phyloP scores from a whole-genome alignment of 2,797 vertebrate genomes.

The Peromyscus eremicus region DNA sequence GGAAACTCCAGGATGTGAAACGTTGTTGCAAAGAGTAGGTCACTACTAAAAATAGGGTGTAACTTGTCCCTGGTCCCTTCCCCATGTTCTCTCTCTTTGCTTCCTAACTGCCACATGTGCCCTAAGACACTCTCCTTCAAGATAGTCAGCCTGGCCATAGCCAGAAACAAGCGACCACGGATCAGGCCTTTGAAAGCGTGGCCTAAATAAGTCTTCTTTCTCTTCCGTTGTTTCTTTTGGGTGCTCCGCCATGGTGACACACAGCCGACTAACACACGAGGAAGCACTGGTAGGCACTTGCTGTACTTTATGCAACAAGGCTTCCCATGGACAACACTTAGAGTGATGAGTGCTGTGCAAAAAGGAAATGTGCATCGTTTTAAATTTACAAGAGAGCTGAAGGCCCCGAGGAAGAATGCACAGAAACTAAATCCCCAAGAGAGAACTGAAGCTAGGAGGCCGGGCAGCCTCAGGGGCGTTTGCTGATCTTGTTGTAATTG shows the following conservation, averaged over 20 bases:
- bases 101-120: background rate
- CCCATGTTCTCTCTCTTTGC: background rate
- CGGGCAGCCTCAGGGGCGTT: background rate
- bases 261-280: background rate
- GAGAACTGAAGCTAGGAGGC: background rate
- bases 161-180: background rate
- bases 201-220: background rate
- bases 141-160: background rate
- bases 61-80: background rate
- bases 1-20: background rate
- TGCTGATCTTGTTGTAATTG: background rate
- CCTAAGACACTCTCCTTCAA: background rate
- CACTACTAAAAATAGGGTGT: background rate
- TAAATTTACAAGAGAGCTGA: conserved; percentile 5
- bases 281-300: background rate
- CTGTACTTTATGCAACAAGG: conserved; percentile 28
- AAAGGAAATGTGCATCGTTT: conserved; percentile 27
- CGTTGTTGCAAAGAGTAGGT: background rate
- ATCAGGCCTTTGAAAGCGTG: background rate
- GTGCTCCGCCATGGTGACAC: too few relatives aligned
- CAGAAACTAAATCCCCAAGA: conserved; percentile 23
- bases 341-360: background rate
- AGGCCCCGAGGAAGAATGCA: background rate
- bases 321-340: conserved; percentile 13
- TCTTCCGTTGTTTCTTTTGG: background rate